Conservation (phyloP, 2,797 vertebrate species). For the Phalloptychus januarius region DNA sequence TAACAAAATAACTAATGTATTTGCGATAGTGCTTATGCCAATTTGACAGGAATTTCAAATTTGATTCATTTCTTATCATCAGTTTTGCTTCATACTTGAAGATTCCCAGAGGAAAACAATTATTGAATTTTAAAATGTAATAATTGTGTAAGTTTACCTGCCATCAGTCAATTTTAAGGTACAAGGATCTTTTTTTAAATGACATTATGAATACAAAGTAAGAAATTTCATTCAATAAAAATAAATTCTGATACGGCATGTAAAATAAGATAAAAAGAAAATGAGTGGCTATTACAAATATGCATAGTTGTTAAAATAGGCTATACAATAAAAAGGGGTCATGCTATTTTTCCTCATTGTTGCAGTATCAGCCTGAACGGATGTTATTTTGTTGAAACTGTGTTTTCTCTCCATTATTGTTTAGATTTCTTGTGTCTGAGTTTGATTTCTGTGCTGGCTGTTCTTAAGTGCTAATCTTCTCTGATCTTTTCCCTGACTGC, state of each 20-base stretch:
- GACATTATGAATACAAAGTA: background rate
- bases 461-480: background rate
- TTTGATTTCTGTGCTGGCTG: background rate
- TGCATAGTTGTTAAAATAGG: background rate
- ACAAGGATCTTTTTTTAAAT: background rate
- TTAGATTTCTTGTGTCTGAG: background rate
- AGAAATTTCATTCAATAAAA: constrained; percentile 4
- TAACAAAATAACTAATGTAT: background rate
- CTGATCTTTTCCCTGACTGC: background rate
- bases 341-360: background rate
- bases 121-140: background rate
- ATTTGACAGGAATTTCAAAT: background rate
- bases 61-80: no score
- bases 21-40: background rate
- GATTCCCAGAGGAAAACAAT: background rate
- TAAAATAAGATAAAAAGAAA: background rate
- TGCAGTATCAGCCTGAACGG: background rate
- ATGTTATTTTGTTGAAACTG: background rate
- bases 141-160: no score
- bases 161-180: constrained; percentile 2
- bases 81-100: background rate
- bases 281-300: background rate
- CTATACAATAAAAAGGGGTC: background rate
- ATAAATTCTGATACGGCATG: background rate
- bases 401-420: background rate